Conservation (phyloP, 2,888 invertebrate species). For the Epinotia demarniana region DNA sequence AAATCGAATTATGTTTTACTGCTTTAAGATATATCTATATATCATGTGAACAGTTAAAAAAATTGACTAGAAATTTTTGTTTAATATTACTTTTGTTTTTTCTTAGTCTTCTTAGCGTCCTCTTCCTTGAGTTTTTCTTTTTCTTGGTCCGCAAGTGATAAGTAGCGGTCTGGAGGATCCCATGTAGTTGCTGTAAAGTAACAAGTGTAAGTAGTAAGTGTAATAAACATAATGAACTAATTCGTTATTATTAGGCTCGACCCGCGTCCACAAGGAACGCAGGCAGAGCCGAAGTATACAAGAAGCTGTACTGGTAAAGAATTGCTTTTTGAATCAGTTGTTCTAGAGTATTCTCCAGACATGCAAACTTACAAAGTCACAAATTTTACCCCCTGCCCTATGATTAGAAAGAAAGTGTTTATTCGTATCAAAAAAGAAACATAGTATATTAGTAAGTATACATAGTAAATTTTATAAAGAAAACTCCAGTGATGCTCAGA, state of each 20-base stretch:
- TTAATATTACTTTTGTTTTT: constrained; percentile 64
- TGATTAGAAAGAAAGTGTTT: no score
- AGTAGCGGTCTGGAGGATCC: constrained; percentile 90
- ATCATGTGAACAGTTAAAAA: no score
- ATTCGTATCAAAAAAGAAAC: no score
- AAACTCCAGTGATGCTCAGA: no score
- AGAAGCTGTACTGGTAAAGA: not conserved
- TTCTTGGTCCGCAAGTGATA: constrained; percentile 87
- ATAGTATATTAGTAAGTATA: no score
- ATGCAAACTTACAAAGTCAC: not conserved
- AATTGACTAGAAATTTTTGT: no score
- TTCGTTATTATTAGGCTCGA: not conserved
- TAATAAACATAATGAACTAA: constrained; percentile 8
- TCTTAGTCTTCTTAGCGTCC: constrained; percentile 66
- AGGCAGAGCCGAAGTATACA: not conserved
- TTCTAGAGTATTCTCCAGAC: not conserved
- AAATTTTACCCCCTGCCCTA: no score
- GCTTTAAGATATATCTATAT: no score
- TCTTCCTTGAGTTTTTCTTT: constrained; percentile 74
- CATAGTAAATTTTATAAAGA: no score
- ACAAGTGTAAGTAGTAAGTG: no score
- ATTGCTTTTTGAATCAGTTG: not conserved
- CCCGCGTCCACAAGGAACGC: not conserved
- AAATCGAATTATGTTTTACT: no score
- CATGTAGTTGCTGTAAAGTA: constrained; percentile 88